Base-by-base conservation (phyloP, 2,797 vertebrate species). In the Sebastes baramenuke region DNA sequence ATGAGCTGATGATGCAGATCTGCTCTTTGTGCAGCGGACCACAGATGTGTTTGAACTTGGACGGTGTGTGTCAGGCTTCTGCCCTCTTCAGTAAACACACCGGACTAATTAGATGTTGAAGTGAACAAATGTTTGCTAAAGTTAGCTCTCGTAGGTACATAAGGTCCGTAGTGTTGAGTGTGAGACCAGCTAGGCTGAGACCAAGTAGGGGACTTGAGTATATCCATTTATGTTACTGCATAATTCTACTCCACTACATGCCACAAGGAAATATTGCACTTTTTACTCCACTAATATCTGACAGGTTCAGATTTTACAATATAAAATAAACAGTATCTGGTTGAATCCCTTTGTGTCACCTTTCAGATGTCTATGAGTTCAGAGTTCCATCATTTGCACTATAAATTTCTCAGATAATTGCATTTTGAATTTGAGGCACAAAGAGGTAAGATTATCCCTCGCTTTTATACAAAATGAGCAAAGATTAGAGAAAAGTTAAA, bases 1-100 rank as follows among this genome's bases (percentile, higher is more conserved):
- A 89, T 38, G 72, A 84, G 89, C 89, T 86, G 87, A 90, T 72
- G 77, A 79, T 82, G 89, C 81, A 83, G 85, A 81, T 82, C 36
- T 72, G 72, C 70, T 81, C 60, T 16, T 52, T 72, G 80, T 81
- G 87, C 79, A 60, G 42, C 18, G 42, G 75, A 75, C 59, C 36
- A 65, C 62, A 11, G 62, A 67, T 59, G 76, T 81, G 81, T 84
- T 81, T 86, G 72, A 87, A 78, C 66, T 81, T 13, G 13, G 29
- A 30, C 55, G 18, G 67, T 66, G 67, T 77, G 78, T 20, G 24
- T n/a, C 30, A 59, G 24, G 74, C 55, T 32, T 30, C 62, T 67
- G 70, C 46, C 58, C 86, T 81, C 56, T 46, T 72, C 52, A 71
- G 83, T 84, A 79, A 89, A 90, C 67, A 89, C 62, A 49, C 46